Evolutionary conservation across 2,888 invertebrate species (phyloP), one percentile per base, ranked within the genome.

Genomic region (Pterostichus madidus): DNA sequence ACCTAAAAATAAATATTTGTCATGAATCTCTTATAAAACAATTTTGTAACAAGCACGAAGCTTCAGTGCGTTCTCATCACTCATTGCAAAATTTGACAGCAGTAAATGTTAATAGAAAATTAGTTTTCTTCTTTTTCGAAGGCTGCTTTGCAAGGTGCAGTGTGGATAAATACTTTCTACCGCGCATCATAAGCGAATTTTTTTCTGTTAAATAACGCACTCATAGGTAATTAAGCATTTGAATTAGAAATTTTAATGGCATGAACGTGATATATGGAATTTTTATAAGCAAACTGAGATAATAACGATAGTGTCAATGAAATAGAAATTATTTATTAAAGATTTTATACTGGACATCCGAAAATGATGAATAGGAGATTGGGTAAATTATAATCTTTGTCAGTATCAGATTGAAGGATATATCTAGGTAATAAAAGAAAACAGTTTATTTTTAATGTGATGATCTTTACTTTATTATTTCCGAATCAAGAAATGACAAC

Each of bases 81-180:
- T 49, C 49, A 39, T 49, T 49, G 49, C 49, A 49, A 49, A 49
- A 49, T 49, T 49, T 49, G 49, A 49, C n/a, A n/a, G 49, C 5
- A 8, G 49, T 10, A 49, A 49, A 49, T 49, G 49, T 49, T 49
- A 49, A 49, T 49, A 49, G 49, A 49, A 49, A 49, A 49, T 49
- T n/a, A 5, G 49, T 49, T 49, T 49, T n/a, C 49, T 49, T 49
- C n/a, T 49, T 49, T 49, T 44, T 44, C 11, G 44, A 49, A 49
- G n/a, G 49, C 49, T n/a, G 8, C 39, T n/a, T 49, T 49, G 49
- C 49, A 49, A n/a, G 11, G 49, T 49, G 49, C 1, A n/a, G 49
- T 49, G 49, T 49, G n/a, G 10, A 49, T 49, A 10, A 49, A 49
- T 13, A 49, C 49, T 49, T 49, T 49, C 49, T 49, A 49, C 13